These are phyloP conservation scores for Heteractis magnifica DNA, from an alignment of 92 coral and sea anemone species.

Conservation along the genomic window DNA sequence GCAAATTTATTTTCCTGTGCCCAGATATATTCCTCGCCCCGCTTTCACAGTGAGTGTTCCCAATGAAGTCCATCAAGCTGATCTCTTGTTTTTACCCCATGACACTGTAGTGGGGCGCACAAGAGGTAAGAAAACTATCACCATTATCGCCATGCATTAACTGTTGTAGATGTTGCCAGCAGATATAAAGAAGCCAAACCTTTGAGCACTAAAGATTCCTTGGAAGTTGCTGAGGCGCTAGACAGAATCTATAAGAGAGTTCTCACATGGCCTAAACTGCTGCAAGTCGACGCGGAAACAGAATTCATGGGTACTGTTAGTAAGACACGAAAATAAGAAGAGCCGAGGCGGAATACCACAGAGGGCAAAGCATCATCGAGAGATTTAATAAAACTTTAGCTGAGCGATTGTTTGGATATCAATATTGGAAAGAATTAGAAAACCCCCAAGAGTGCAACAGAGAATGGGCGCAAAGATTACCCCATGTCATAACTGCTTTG, in stretches of 20 bases:
- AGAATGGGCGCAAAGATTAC: constrained; percentile 12
- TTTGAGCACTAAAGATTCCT: not conserved
- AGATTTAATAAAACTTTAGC: constrained; percentile 7
- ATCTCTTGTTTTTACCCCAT: constrained; percentile 30
- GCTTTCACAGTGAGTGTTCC: constrained; percentile 6
- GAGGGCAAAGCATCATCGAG: constrained; percentile 2
- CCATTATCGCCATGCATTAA: constrained; percentile 21
- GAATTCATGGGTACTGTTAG: constrained; percentile 26
- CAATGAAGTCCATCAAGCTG: constrained; percentile 35
- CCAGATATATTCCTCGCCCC: constrained; percentile 22
- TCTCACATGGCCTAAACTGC: constrained; percentile 23
- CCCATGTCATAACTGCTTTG: constrained; percentile 14
- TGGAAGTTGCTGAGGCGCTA: constrained; percentile 13
- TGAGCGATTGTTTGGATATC: constrained; percentile 26
- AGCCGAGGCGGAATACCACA: not conserved
- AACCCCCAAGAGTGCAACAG: not conserved
- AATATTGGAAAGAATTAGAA: constrained; percentile 11
- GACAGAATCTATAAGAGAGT: not conserved
- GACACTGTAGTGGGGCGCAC: no score
- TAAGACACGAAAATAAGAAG: not conserved
- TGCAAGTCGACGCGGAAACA: constrained; percentile 27
- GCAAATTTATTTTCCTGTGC: constrained; percentile 18
- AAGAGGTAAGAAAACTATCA: not conserved
- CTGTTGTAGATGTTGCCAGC: constrained; percentile 31
- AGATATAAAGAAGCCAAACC: constrained; percentile 27